Evolutionary conservation across 2,797 vertebrate genomes (phyloP), one percentile per base, ranked within the genome.

Genomic region (Melanotaenia trifasciata): DNA sequence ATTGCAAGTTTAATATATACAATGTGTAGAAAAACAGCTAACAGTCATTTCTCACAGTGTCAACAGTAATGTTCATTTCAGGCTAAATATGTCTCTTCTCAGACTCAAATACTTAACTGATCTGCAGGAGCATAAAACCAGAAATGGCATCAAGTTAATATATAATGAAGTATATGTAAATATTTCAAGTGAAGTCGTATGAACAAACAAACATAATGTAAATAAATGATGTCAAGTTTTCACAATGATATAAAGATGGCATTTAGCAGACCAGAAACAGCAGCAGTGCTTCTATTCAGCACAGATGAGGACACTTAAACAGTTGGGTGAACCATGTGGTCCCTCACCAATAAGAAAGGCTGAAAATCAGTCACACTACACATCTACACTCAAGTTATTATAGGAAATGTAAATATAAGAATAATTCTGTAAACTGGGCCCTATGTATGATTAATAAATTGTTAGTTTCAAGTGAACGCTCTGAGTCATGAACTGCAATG

Each of bases 161-260:
- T 59, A 22, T 26, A 8, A 24, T 13, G 70, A 38, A 63, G 47
- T 26, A 73, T 58, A 32, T 72, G 32, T 54, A 56, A 58, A 67
- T 32, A 35, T 64, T 28, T 61, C 40, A 69, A 65, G 13, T 72
- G 24, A 74, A 2, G n/a, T 67, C 54, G 77, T 20, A 38, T 50
- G 38, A 62, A 82, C 73, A 85, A 67, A 88, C 62, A 71, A 38
- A 72, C 36, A 76, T 56, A 70, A 64, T 84, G 58, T 85, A 81
- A 70, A 87, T 60, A 32, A 63, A 71, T 81, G 60, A 79, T 67
- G 36, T 84, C 73, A 86, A 87, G 74, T 85, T 80, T 80, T 84
- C 0, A n/a, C 51, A 22, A 59, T 56, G 8, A 81, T 43, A 82
- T 22, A 70, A 70, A 66, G 5, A 72, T 8, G 26, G 26, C 13